Evolutionary conservation across 2,888 invertebrate species (phyloP).

Genomic region (Mystacides longicornis): DNA sequence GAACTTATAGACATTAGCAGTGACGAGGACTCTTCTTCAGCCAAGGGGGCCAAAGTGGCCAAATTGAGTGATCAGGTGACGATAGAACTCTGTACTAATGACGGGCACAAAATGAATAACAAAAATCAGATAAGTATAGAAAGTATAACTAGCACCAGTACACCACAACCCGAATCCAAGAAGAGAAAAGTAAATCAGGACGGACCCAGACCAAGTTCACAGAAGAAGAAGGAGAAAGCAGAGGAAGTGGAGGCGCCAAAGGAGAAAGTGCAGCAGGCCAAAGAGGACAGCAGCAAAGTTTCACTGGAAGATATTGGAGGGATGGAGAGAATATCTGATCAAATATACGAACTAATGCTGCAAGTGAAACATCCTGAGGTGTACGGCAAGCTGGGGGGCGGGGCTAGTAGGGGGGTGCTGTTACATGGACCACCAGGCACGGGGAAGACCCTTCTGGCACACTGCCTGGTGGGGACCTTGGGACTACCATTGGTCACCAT

Average conservation of each 20-base stretch:
- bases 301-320: conserved; percentile 78
- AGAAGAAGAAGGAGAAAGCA: conserved; percentile 40
- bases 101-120: no score
- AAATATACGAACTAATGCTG: conserved; percentile 66
- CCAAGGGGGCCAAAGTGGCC: conserved; percentile 39
- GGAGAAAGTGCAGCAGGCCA: background rate
- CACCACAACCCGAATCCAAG: conserved; percentile 18
- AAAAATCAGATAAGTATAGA: no score
- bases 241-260: conserved; percentile 13
- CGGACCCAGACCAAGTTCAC: conserved; percentile 24
- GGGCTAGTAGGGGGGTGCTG: conserved; percentile 84
- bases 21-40: conserved; percentile 40
- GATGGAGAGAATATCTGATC: conserved; percentile 61
- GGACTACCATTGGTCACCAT: conserved; percentile 78
- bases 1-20: conserved; percentile 46
- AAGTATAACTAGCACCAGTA: conserved; percentile 3
- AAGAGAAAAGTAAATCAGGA: conserved; percentile 26
- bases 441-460: conserved; percentile 77
- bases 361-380: conserved; percentile 88
- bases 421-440: conserved; percentile 96
- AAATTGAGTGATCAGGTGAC: conserved; percentile 47
- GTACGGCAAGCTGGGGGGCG: conserved; percentile 75
- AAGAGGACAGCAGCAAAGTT: conserved; percentile 38
- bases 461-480: conserved; percentile 81
- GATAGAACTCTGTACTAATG: no score